Base-by-base conservation (phyloP, 1,140 invertebrate genomes). In the Bombus sibiricus region DNA sequence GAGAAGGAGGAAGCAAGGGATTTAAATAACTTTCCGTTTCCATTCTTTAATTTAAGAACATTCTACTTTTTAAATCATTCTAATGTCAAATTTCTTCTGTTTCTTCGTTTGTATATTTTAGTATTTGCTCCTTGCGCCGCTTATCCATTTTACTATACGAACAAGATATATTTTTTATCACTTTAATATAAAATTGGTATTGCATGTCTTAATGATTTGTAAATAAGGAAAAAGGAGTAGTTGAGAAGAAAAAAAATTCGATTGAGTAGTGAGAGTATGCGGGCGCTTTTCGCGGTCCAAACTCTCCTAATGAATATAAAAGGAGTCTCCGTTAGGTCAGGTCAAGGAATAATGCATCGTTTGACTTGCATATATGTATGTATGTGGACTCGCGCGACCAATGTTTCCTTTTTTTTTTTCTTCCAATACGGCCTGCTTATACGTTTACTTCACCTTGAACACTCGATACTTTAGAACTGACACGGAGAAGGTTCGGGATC, bases 331-430 rank as follows among this genome's bases (percentile, higher is more conserved):
- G 91, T 94, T 95, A 91, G 94, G 93, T 94, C 94, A 94, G 94
- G 93, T 95, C 94, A 95, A 95, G 94, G 93, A 94, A 95, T 95
- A 95, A 95, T 95, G 92, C 85, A 86, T 93, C 91, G 92, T 94
- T 95, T 95, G 93, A 94, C 93, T 95, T 95, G 92, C 93, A 95
- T 93, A 90, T 83, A 79, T 95, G 92, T 83, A 79, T 95, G 92
- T 93, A 95, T 93, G 89, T 83, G 75, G 80, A 83, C 83, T 25
- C 2, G 79, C 57, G 73, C 83, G 91, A 94, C 92, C 92, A 94
- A 94, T 92, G 90, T 91, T 87, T 37, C 22, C 18, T 68, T 22
- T 37, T n/a, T n/a, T 68, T 68, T 68, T 81, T 71, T 87, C 66
- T 68, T 34, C 62, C 77, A 75, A 81, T 76, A 57, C 79, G 43